Base-by-base conservation (phyloP, 1,140 invertebrate species). In the Drosophila orosa region DNA sequence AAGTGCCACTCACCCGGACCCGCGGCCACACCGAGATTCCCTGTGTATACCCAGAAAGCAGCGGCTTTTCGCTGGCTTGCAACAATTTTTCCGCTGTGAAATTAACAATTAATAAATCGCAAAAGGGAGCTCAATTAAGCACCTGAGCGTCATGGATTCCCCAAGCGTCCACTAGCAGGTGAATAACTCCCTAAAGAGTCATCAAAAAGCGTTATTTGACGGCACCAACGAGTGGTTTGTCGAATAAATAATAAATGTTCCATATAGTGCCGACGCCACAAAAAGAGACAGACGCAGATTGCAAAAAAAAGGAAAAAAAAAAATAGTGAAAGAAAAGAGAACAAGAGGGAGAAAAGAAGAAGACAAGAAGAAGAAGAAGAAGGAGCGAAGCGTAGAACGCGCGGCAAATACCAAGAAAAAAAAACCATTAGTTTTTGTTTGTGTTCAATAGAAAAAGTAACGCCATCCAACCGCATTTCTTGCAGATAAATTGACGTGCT, bases 301-400 rank as follows among this genome's bases (percentile, higher is more conserved):
- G 68, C 80, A 60, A 63, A 80, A 71, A 63, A 58, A 78, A 60
- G n/a, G n/a, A n/a, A n/a, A 59, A 50, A 44, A 40, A 48, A 55
- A 66, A 57, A 35, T 37, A 52, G 37, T 35, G 50, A 55, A 52
- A 62, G 42, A 80, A 63, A 62, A 48, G 71, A 59, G 48, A 58
- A 62, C 27, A 63, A 55, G 59, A 62, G 60, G 17, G 45, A n/a
- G 56, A 12, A 50, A n/a, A 24, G 25, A 55, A 67, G 59, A 80
- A 80, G 63, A 69, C 58, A 47, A 54, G 68, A 17, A 55, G 47
- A 72, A 58, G 69, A 47, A 29, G 66, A 45, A 29, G 54, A 37
- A 67, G 47, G 40, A 59, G 48, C 55, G 59, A 74, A 66, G 58
- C 67, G 47, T 48, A 67, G 52, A 60, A 68, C 61, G 81, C 76